Evolutionary conservation across 1,140 invertebrate genomes (phyloP).

Genomic region (Radopholus similis): DNA sequence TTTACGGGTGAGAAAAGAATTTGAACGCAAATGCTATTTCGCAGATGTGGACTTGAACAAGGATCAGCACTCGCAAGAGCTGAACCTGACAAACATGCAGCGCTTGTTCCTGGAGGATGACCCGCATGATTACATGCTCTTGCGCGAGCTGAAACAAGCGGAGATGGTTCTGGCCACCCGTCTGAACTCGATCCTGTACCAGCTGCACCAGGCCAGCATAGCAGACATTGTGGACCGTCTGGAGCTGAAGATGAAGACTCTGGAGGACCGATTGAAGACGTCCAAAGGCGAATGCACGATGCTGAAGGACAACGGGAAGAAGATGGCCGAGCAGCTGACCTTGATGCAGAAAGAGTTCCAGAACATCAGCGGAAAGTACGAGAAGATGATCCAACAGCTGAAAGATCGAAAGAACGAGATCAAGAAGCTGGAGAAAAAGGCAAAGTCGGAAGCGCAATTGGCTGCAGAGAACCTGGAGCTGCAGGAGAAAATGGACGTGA

Average conservation of each 20-base stretch:
- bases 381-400: conserved; percentile 36
- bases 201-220: conserved; percentile 27
- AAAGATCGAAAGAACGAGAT: conserved; percentile 47
- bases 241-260: conserved; percentile 14
- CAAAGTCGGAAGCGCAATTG: conserved; percentile 45
- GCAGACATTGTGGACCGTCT: conserved; percentile 29
- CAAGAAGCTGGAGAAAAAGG: conserved; percentile 47
- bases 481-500: conserved; percentile 33
- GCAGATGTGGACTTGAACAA: conserved; percentile 24
- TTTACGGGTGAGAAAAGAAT: neutral
- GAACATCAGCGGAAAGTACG: conserved; percentile 25
- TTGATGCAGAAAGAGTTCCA: conserved; percentile 21
- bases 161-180: conserved; percentile 25
- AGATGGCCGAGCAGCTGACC: conserved; percentile 2
- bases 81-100: conserved; percentile 2
- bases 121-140: conserved; percentile 34
- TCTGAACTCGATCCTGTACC: conserved; percentile 32
- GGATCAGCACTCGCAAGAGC: conserved; percentile 8
- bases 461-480: conserved; percentile 36
- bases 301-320: conserved; percentile 18
- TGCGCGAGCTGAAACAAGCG: conserved; percentile 27
- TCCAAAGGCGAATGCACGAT: conserved; percentile 8
- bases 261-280: conserved; percentile 18
- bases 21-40: neutral
- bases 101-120: conserved; percentile 23